phyloP scores from a whole-genome alignment of 2,888 invertebrate species.

The Cephus rjabovi region DNA sequence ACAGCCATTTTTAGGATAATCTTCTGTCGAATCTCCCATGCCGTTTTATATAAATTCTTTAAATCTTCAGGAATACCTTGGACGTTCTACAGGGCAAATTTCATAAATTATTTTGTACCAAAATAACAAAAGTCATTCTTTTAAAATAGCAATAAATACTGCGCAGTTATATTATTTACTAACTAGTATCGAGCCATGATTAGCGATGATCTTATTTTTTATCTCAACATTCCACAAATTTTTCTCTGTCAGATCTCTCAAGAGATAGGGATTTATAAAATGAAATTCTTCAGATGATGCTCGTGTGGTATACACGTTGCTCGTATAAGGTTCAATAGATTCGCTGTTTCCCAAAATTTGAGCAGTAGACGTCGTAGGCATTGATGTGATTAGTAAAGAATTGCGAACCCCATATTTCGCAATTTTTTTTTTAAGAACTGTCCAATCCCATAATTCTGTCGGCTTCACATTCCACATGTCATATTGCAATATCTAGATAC shows the following conservation, averaged over 20 bases:
- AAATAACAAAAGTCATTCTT: too few relatives aligned
- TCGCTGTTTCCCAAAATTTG: conserved; percentile 77
- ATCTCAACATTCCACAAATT: conserved; percentile 72
- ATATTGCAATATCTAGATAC: conserved; percentile 80
- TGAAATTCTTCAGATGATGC: conserved; percentile 73
- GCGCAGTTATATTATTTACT: neutral
- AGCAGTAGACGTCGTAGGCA: conserved; percentile 77
- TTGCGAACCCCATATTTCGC: conserved; percentile 72
- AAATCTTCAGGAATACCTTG: conserved; percentile 68
- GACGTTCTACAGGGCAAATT: conserved; percentile 50
- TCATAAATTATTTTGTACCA: conserved; percentile 1
- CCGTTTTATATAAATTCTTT: conserved; percentile 70
- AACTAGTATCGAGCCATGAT: conserved; percentile 70
- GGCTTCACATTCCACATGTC: conserved; percentile 91
- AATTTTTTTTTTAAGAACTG: conserved; percentile 68
- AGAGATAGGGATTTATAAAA: conserved; percentile 73
- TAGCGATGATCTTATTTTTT: conserved; percentile 71
- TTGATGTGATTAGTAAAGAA: conserved; percentile 73
- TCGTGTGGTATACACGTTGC: conserved; percentile 72
- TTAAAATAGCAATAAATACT: too few relatives aligned
- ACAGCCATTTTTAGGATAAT: conserved; percentile 72
- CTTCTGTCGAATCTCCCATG: conserved; percentile 73
- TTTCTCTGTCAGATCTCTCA: conserved; percentile 71
- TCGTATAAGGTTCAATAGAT: conserved; percentile 75
- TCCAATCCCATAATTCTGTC: conserved; percentile 70